Conservation (phyloP, 1,140 invertebrate genomes). For the Sitophilus oryzae region DNA sequence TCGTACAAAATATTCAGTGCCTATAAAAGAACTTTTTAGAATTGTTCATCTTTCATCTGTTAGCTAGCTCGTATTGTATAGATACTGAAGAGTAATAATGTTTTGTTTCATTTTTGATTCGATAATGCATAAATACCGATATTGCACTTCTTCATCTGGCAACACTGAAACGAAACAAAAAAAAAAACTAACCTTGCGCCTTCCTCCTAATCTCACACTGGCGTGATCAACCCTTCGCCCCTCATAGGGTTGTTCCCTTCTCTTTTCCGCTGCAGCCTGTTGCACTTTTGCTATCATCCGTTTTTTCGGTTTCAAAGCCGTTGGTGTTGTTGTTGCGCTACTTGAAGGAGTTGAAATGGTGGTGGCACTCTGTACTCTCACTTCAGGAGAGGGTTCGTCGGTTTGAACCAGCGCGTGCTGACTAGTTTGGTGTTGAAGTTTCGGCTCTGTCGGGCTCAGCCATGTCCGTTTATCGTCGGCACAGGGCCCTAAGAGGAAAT, state of each 20-base stretch:
- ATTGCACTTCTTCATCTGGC: conserved; percentile 1
- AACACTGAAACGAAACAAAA: conserved; percentile 5
- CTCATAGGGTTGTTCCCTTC: conserved; percentile 13
- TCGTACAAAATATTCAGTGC: no score
- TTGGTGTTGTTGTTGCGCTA: no score
- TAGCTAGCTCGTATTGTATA: no score
- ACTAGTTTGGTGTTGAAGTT: not conserved
- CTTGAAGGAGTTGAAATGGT: no score
- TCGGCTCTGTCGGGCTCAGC: conserved; percentile 9
- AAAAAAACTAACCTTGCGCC: conserved; percentile 37
- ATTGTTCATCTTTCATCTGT: no score
- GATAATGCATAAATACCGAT: not conserved
- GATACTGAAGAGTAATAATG: no score
- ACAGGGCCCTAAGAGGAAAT: conserved; percentile 57
- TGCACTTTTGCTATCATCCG: conserved; percentile 25
- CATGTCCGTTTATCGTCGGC: conserved; percentile 31
- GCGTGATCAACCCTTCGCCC: conserved; percentile 17
- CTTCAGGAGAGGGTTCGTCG: conserved; percentile 12
- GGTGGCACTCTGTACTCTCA: conserved; percentile 3
- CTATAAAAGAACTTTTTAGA: no score
- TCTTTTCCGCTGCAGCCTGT: conserved; percentile 9
- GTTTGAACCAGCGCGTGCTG: conserved; percentile 9
- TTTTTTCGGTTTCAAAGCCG: conserved; percentile 23
- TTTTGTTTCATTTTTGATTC: no score
- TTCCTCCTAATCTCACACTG: conserved; percentile 35